Base-by-base conservation (phyloP, 2,888 invertebrate genomes). In the Schizaphis graminum region DNA sequence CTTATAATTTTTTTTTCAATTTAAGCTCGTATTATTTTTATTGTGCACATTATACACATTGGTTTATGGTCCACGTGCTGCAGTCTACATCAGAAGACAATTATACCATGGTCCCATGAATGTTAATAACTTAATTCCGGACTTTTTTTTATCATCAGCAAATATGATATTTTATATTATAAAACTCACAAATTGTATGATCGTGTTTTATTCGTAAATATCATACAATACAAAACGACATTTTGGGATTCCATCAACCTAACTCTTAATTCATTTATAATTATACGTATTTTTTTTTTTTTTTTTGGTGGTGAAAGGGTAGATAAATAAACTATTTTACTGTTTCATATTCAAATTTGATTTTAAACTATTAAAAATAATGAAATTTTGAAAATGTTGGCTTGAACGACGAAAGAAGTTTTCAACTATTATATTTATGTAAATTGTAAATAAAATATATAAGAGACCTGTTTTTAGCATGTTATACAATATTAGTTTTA, bases 31-130 rank as follows among this genome's bases (percentile, higher is more conserved):
- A 92, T 47, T 61, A 44, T 88, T 53, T 84, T 56, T 84, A 92
- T 88, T 49, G 87, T 67, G 49, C 41, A 53, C 7, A 77, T 67
- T 67, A 67, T 41, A 86, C 16, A 87, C 49, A 57, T 86, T 84
- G 44, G 57, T 91, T 85, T 84, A 84, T 53, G 41, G 28, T 56
- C 85, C 44, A 53, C 89, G 61, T 35, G 47, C 90, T 24, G n/a
- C 44, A n/a, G 41, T 61, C 28, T 57, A 85, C 57, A n/a, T 47
- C 26, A 61, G 35, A 35, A 57, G 47, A 67, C 41, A 49, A 92
- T 92, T 61, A 92, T 91, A 53, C 24, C 47, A 91, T n/a, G 91
- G n/a, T 49, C 87, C 87, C 28, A 53, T 88, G 92, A 92, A 88
- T 67, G 67, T 87, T 53, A 88, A 92, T 87, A 67, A 28, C 87